Percentiles rank a stretch among this genome's conserved stretches.
phyloP scores from a whole-genome alignment of 2,888 invertebrate genomes.

The Apamea monoglypha region DNA sequence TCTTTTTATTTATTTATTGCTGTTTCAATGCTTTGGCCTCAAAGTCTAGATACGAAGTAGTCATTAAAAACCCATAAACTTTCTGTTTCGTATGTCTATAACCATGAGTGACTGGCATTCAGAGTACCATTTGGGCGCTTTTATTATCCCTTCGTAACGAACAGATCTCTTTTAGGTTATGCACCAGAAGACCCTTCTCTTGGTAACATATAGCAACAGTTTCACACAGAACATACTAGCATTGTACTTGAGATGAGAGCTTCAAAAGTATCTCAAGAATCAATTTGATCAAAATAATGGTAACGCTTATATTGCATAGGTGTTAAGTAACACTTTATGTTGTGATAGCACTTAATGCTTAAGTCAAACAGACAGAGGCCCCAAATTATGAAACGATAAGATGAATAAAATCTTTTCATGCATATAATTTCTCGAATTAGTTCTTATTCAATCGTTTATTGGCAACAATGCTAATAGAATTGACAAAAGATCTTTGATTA shows the following conservation, averaged over 20 bases:
- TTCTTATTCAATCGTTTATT: slow-evolving; percentile 55
- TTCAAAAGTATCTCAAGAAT: neutral
- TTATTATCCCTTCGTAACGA: slow-evolving; percentile 48
- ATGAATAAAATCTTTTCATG: slow-evolving; percentile 29
- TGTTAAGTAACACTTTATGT: slow-evolving; percentile 15
- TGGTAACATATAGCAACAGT: slow-evolving; percentile 21
- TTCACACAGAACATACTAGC: neutral
- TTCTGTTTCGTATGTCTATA: slow-evolving; percentile 56
- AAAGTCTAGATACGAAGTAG: slow-evolving; percentile 37
- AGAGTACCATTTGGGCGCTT: slow-evolving; percentile 36
- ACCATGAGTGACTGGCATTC: slow-evolving; percentile 51
- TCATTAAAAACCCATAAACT: slow-evolving; percentile 54
- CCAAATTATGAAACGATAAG: slow-evolving; percentile 35
- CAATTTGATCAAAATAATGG: slow-evolving; percentile 9
- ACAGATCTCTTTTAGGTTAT: slow-evolving; percentile 43
- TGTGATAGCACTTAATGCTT: slow-evolving; percentile 33
- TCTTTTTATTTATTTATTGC: slow-evolving; percentile 38
- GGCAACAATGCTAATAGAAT: slow-evolving; percentile 41
- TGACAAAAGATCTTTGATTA: slow-evolving; percentile 38
- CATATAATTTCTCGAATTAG: slow-evolving; percentile 41
- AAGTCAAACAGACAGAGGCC: slow-evolving; percentile 32
- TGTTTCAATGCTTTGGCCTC: slow-evolving; percentile 51
- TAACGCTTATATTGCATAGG: neutral
- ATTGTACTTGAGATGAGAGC: neutral
- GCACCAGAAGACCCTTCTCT: slow-evolving; percentile 33